Evolutionary conservation across 1,140 invertebrate species (phyloP), one percentile per base, ranked within the genome.

Genomic region (Triops cancriformis): DNA sequence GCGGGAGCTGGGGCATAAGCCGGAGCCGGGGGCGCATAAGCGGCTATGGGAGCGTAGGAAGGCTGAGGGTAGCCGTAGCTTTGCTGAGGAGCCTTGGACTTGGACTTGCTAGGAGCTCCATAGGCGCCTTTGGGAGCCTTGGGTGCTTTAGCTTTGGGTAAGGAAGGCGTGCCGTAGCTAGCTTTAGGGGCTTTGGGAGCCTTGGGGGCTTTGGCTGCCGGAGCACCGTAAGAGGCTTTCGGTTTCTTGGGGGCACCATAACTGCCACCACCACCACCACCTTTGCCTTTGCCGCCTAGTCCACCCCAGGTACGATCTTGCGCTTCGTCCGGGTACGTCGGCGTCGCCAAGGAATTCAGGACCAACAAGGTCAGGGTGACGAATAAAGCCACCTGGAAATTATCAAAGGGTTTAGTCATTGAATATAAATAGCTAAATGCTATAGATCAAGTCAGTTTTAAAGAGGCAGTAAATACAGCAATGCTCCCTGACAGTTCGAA

Each of bases 141-240:
- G 0, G 78, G 78, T 37, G 78, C 76, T 28, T 77, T 75, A 31
- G 78, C 78, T 76, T 78, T 78, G 23, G 77, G 77, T 5, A 45
- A 41, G 10, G 37, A 43, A 26, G 74, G 74, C 74, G 77, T 26
- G 26, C 78, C 78, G 42, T 79, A 79, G 28, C 45, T 43, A n/a
- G 78, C 74, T 72, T 79, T 79, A 1, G 78, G 78, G 9, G 78
- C 75, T 75, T 79, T 79, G 9, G 78, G 78, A 11, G 78, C 78
- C 37, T 78, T 76, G 10, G 78, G 78, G 26, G 78, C 78, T 37
- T 79, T 78, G 23, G 77, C 72, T 26, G 77, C 77, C 2, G 78
- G 75, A 10, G 78, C 37, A 26, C 74, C 78, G 12, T 79, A 76
- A n/a, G 78, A 76, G 12, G 78, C 75, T 73, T 79, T 79, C 6